Evolutionary conservation across 2,888 invertebrate species (phyloP).

Genomic region (Caenorhabditis sp.): DNA sequence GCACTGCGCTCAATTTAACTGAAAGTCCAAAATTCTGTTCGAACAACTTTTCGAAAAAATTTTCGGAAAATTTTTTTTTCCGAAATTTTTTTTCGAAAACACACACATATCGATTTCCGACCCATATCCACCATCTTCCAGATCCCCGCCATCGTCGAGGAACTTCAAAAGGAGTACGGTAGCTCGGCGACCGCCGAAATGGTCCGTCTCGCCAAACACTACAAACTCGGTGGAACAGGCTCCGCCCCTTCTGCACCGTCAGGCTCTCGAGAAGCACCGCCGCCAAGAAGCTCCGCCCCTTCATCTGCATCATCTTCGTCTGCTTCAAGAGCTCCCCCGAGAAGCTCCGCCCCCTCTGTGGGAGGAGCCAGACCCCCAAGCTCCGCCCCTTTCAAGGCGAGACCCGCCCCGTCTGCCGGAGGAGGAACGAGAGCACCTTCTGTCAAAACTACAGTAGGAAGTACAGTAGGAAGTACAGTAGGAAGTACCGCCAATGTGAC

Average conservation of each 20-base stretch:
- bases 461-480: too few species aligned
- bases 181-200: constrained; percentile 58
- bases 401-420: not conserved
- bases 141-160: constrained; percentile 47
- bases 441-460: not conserved
- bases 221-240: constrained; percentile 15
- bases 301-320: too few species aligned
- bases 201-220: constrained; percentile 58
- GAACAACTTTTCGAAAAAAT: too few species aligned
- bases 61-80: too few species aligned
- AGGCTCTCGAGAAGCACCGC: too few species aligned
- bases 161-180: constrained; percentile 58
- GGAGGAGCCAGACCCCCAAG: not conserved
- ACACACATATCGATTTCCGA: too few species aligned
- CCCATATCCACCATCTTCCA: not conserved
- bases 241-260: too few species aligned
- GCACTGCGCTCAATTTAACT: too few species aligned
- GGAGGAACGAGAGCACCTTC: not conserved
- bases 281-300: not conserved
- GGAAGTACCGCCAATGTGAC: too few species aligned
- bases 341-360: constrained; percentile 8
- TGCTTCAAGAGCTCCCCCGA: too few species aligned
- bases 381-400: not conserved
- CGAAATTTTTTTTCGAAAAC: too few species aligned
- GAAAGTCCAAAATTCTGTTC: too few species aligned